Evolutionary conservation across 2,113 vertebrate species (phyloP), one percentile per base, ranked within the genome.

Genomic region (Mustela lutreola): DNA sequence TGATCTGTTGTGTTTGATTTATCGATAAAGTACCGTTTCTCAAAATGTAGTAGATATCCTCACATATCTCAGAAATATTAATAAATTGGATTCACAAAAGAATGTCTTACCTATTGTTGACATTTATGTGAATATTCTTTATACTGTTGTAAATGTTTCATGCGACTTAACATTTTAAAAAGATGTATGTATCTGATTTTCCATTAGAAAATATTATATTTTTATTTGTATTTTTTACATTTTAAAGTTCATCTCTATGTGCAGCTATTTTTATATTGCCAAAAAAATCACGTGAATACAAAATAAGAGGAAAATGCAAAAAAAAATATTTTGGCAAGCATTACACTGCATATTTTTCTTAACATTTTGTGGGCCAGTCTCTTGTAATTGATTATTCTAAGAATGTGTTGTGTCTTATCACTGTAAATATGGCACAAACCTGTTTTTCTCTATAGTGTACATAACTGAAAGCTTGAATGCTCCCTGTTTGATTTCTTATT

Each of bases 111-210:
- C 98, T 98, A 98, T 96, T 97, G 94, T 98, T 98, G 98, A 97
- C 98, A 97, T 98, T 98, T 98, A 98, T 98, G 98, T 98, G 98
- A 98, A 98, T 98, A 98, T 98, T 98, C 98, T 98, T 97, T 98
- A 98, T 98, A 97, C 94, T 98, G 98, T 98, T 99, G 98, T 99
- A 99, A 98, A 99, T 99, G 98, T 99, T 99, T 98, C 95, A 98
- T 98, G 88, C 97, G 98, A 98, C 93, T 98, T 98, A 97, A 92
- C 97, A 98, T 98, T 98, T 97, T 98, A 94, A 79, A 98, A 98
- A 99, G 99, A 98, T 99, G 99, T 99, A 99, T 96, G 98, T 99
- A 99, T 99, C 98, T 98, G 98, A 98, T 97, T 98, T 99, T 99
- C 96, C 98, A 98, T 99, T 98, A 98, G 98, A 98, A 99, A 98